A percentile compares a stretch with the other conserved stretches of the same genome.
Evolutionary conservation across 2,888 invertebrate species (phyloP).

Genomic region (Hypercompe scribonia): DNA sequence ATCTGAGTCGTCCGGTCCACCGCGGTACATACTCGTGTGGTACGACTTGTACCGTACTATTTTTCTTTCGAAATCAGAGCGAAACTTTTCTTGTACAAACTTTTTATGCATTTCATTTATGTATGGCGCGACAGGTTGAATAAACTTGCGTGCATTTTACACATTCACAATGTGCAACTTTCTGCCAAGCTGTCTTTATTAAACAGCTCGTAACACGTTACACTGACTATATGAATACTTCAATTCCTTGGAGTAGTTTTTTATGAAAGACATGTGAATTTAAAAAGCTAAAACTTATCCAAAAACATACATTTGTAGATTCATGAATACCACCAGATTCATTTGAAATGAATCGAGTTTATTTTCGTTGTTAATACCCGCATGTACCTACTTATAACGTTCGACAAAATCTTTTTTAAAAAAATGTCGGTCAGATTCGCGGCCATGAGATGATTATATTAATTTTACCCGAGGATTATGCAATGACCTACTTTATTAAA

Average conservation of each 20-base stretch:
- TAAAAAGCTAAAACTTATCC: neutral
- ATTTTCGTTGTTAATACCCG: neutral
- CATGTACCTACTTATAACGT: neutral
- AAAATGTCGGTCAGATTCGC: conserved; percentile 2
- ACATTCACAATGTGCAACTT: neutral
- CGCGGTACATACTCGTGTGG: conserved; percentile 19
- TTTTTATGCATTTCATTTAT: conserved; percentile 21
- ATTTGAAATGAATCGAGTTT: neutral
- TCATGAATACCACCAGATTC: neutral
- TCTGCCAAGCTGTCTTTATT: neutral
- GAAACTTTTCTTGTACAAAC: conserved; percentile 12
- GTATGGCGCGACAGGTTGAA: conserved; percentile 10
- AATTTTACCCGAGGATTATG: conserved; percentile 47
- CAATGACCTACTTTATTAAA: conserved; percentile 49
- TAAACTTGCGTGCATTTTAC: conserved; percentile 8
- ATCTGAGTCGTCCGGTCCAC: conserved; percentile 11
- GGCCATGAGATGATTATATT: conserved; percentile 32
- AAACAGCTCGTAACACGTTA: neutral
- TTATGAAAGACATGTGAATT: neutral
- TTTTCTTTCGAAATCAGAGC: conserved; percentile 16
- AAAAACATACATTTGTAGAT: neutral
- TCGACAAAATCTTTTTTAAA: conserved; percentile 2
- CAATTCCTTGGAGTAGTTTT: neutral
- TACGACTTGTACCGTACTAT: conserved; percentile 17
- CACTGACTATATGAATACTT: neutral